A percentile compares a stretch with the other conserved stretches of the same genome.
Conservation (phyloP, 2,888 invertebrate species). For the Rotaria sp. region DNA sequence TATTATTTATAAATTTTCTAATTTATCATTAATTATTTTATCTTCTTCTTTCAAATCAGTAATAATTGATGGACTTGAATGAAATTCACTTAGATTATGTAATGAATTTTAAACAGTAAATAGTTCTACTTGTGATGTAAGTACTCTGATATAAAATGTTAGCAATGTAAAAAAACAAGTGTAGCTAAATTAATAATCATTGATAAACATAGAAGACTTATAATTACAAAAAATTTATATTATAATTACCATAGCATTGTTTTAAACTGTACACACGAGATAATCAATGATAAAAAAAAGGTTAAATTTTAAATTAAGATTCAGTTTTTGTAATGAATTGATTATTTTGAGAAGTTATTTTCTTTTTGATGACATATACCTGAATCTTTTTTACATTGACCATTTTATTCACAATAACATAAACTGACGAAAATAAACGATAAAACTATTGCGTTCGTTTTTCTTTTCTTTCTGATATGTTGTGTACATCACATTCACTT, state of each 20-base stretch:
- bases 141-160: slow-evolving; percentile 32
- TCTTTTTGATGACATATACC: neutral
- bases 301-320: too few relatives aligned
- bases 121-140: neutral
- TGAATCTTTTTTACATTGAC: neutral
- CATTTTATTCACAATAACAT: neutral
- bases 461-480: neutral
- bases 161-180: slow-evolving; percentile 34
- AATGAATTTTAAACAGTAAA: neutral
- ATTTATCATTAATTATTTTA: too few relatives aligned
- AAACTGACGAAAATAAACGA: neutral
- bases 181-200: neutral
- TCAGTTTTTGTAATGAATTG: too few relatives aligned
- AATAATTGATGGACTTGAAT: neutral
- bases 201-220: neutral
- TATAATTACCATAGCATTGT: neutral
- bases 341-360: neutral
- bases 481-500: neutral
- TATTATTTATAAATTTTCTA: too few relatives aligned
- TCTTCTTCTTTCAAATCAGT: neutral
- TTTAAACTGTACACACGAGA: neutral
- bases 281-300: neutral
- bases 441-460: neutral
- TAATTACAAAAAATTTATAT: neutral
- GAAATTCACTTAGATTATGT: too few relatives aligned